Evolutionary conservation across 2,797 vertebrate species (phyloP).

Genomic region (Schizothorax lantsangensis): DNA sequence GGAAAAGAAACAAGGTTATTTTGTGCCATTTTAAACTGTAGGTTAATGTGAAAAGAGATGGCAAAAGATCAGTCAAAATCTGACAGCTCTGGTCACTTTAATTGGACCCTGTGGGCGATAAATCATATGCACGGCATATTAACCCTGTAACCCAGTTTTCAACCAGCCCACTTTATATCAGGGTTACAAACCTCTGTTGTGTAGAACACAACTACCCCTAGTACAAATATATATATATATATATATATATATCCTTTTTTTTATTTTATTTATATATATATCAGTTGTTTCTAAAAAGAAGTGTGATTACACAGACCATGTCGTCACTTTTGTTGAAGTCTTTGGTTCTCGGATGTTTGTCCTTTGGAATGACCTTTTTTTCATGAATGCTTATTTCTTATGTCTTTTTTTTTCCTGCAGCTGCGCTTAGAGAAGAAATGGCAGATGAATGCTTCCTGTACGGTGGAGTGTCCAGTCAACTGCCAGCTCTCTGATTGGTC

Average conservation of each 20-base stretch:
- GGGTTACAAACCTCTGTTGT: background rate
- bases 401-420: conserved; percentile 66
- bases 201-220: conserved; percentile 42
- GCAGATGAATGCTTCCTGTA: conserved; percentile 93
- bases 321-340: background rate
- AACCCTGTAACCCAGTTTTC: conserved; percentile 68
- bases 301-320: background rate
- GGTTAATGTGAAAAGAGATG: conserved; percentile 51
- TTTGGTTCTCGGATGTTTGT: background rate
- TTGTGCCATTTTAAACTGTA: conserved; percentile 23
- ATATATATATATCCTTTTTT: too few relatives aligned
- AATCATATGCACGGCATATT: conserved; percentile 66
- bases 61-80: conserved; percentile 69
- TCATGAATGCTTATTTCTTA: background rate
- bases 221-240: too few relatives aligned
- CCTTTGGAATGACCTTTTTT: background rate
- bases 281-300: background rate
- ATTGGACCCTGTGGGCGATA: conserved; percentile 68
- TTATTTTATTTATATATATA: too few relatives aligned
- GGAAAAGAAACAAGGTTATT: background rate
- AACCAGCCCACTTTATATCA: conserved; percentile 63
- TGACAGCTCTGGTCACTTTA: conserved; percentile 69
- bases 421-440: conserved; percentile 90
- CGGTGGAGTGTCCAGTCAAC: conserved; percentile 96
- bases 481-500: conserved; percentile 97